phyloP scores from a whole-genome alignment of 2,888 invertebrate species.

The Galeopsomyia nigrocyanea region DNA sequence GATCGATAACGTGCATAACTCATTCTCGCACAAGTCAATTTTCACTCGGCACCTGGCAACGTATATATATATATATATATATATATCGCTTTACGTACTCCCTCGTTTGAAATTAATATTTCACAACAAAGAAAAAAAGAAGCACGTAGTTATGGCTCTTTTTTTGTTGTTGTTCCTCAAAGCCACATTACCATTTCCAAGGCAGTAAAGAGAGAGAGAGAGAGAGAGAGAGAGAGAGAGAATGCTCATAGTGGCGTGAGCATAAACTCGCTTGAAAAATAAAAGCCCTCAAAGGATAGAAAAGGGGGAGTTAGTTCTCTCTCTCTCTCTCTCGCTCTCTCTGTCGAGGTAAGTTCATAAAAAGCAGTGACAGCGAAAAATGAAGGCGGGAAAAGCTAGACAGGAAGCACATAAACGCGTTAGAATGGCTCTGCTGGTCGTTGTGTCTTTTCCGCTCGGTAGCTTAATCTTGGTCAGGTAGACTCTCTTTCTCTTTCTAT shows the following conservation, averaged over 20 bases:
- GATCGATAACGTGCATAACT: no score
- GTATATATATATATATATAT: no score
- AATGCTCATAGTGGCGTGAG: no score
- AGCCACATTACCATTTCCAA: background rate
- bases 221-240: background rate
- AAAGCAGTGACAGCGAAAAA: background rate
- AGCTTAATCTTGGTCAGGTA: constrained; percentile 43
- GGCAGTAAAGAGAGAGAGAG: background rate
- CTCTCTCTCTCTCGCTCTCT: no score
- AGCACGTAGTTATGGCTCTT: no score
- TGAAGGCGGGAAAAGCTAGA: constrained; percentile 6
- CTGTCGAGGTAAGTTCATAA: background rate
- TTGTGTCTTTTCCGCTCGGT: constrained; percentile 28
- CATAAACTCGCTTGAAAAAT: no score
- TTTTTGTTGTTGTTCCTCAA: no score
- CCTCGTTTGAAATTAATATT: no score
- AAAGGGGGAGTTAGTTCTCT: no score
- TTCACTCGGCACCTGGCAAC: background rate
- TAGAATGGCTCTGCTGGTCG: constrained; percentile 18
- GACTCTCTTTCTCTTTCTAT: constrained; percentile 17
- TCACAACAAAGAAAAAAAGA: no score
- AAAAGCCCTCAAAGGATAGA: no score
- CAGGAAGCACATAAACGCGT: constrained; percentile 45
- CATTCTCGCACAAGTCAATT: background rate
- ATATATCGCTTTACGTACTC: no score